These are phyloP conservation scores for Colletes latitarsis DNA, from an alignment of 1,140 invertebrate species.

Conservation along the genomic window DNA sequence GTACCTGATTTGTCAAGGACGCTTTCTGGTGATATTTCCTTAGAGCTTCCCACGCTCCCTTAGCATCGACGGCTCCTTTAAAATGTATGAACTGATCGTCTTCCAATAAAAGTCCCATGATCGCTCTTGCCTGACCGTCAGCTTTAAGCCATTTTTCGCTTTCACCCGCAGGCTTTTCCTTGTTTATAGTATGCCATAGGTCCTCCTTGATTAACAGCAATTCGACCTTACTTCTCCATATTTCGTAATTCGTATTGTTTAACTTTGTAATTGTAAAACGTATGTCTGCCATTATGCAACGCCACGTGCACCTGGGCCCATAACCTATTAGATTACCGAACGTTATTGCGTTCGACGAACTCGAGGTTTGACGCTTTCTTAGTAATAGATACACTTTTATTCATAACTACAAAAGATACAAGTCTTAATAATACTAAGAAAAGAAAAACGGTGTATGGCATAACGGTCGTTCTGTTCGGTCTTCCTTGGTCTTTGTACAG, in stretches of 20 bases:
- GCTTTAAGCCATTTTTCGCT: conserved; percentile 6
- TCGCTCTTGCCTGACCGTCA: conserved; percentile 41
- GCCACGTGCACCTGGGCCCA: no score
- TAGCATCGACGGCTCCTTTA: not conserved
- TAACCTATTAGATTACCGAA: no score
- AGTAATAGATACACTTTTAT: no score
- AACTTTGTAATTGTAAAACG: conserved; percentile 42
- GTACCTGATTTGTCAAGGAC: conserved; percentile 13
- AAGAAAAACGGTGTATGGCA: conserved; percentile 43
- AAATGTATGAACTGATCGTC: conserved; percentile 25
- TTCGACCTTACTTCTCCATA: conserved; percentile 58
- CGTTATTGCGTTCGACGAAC: no score
- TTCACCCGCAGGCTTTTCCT: not conserved
- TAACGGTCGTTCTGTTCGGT: conserved; percentile 44
- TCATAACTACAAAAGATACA: no score
- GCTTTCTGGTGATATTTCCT: conserved; percentile 37
- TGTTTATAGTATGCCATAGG: conserved; percentile 42
- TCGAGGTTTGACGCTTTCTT: no score
- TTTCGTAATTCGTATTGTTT: conserved; percentile 40
- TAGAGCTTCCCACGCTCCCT: conserved; percentile 16
- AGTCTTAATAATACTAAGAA: no score
- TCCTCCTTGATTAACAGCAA: conserved; percentile 53
- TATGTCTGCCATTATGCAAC: no score
- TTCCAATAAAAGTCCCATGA: conserved; percentile 27
- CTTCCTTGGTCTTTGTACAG: conserved; percentile 6